Evolutionary conservation across 2,113 vertebrate genomes (phyloP).

Genomic region (Eulemur rufifrons): DNA sequence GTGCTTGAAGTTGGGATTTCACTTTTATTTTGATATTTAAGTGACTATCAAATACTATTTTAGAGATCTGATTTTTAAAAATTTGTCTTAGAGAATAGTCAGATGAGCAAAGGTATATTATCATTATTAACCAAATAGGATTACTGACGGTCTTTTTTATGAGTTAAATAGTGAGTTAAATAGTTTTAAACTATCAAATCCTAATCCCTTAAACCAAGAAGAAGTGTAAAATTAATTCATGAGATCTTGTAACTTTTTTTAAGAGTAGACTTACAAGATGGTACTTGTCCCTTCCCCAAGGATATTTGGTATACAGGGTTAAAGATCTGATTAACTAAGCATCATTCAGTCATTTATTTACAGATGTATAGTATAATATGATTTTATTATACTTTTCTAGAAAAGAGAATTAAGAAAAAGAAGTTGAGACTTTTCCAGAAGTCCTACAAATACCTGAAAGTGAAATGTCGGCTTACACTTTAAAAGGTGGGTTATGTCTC

Average conservation of each 20-base stretch:
- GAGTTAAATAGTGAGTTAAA: background rate
- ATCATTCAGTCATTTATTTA: background rate
- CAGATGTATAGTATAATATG: background rate
- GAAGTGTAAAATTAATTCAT: slow-evolving; percentile 9
- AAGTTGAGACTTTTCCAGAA: background rate
- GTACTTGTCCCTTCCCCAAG: too few species aligned
- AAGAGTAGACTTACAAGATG: background rate
- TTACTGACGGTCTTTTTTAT: background rate
- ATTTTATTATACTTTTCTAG: background rate
- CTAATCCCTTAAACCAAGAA: background rate
- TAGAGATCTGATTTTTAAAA: background rate
- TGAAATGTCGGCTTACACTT: background rate
- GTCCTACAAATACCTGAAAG: background rate
- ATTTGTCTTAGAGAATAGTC: background rate
- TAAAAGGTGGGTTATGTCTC: background rate
- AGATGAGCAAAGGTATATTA: background rate
- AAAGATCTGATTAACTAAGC: background rate
- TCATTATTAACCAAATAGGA: background rate
- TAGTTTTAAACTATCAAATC: background rate
- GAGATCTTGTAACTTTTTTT: background rate
- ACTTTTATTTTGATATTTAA: background rate
- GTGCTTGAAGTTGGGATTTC: background rate
- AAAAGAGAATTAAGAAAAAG: background rate
- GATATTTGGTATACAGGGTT: background rate
- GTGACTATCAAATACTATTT: background rate